Evolutionary conservation across 30 jellyfish, hydroid and myxozoan species (phyloP), one percentile per base, ranked within the genome.

Genomic region (Turritopsis dohrnii): DNA sequence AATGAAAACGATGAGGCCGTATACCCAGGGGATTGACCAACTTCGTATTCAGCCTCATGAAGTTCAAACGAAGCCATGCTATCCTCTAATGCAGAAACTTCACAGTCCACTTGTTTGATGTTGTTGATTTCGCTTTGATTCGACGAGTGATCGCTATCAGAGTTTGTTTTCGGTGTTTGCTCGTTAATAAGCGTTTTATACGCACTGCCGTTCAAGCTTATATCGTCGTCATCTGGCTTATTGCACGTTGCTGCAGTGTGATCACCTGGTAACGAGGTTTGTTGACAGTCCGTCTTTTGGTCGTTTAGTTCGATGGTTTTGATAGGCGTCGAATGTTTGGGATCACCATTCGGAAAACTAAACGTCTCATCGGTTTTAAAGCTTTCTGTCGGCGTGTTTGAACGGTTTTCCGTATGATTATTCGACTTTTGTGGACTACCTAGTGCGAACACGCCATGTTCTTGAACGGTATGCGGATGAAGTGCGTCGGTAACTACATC

Each of bases 1-100:
- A 41, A 41, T 3, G 60, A 41, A 13, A 41, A 41, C 5, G 60
- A 13, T 3, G 60, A 41, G 60, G 60, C 13, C 30, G 28, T 19
- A 23, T 27, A 19, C 30, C 77, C 31, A 69, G 77, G 77, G 16
- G 30, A n/a, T 7, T 69, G 77, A 27, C 30, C 30, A n/a, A 23
- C 31, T 9, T 27, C 30, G 19, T 69, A 80, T 27, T 80, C 87
- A 18, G 19, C 71, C 30, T 80, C 87, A 26, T 80, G 87, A 22
- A 52, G 53, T 53, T 80, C 87, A 80, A 80, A 80, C 19, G 87
- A 80, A 21, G 65, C 87, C 27, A 80, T 26, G 28, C 87, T 65
- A 26, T 69, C 71, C 18, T 80, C 77, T n/a, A 69, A 21, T 0
- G 9, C 22, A 69, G 77, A 69, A 9, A 17, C 30, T 8, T 69